Evolutionary conservation across 1,140 invertebrate genomes (phyloP).

Genomic region (Camponotus floridanus): DNA sequence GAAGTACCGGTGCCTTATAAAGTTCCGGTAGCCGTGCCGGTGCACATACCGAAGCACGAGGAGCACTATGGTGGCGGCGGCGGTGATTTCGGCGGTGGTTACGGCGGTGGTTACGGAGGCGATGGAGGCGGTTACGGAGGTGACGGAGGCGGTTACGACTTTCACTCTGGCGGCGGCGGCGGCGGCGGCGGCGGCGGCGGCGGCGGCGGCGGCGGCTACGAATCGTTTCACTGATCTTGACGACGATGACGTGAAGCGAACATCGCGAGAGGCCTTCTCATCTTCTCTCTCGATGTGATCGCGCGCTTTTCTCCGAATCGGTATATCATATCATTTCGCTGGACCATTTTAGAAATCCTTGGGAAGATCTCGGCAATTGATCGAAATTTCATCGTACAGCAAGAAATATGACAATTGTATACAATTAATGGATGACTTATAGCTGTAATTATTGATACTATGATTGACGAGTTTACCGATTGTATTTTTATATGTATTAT

Average conservation of each 20-base stretch:
- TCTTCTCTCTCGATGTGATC: conserved; percentile 27
- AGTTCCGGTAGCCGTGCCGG: conserved; percentile 89
- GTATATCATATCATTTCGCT: neutral
- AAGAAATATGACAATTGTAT: conserved; percentile 18
- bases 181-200: neutral
- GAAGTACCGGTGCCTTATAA: conserved; percentile 92
- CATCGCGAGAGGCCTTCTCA: neutral
- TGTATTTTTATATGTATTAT: conserved; percentile 26
- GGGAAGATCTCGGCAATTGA: neutral
- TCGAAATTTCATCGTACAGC: neutral
- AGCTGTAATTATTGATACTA: neutral
- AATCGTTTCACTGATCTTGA: conserved; percentile 58
- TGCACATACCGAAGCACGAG: conserved; percentile 83
- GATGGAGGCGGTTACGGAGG: neutral
- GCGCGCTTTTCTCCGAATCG: conserved; percentile 14
- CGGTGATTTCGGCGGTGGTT: conserved; percentile 57
- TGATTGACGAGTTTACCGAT: conserved; percentile 31
- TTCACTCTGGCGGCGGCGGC: neutral
- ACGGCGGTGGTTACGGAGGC: conserved; percentile 17
- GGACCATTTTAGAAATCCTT: neutral
- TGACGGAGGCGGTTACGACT: conserved; percentile 21
- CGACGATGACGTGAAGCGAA: neutral
- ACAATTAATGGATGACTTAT: no score
- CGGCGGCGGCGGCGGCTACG: conserved; percentile 30
- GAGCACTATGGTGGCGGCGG: conserved; percentile 67